A percentile compares a stretch with the other conserved stretches of the same genome.
Evolutionary conservation across 1,140 invertebrate species (phyloP).

Genomic region (Euschistus heros): DNA sequence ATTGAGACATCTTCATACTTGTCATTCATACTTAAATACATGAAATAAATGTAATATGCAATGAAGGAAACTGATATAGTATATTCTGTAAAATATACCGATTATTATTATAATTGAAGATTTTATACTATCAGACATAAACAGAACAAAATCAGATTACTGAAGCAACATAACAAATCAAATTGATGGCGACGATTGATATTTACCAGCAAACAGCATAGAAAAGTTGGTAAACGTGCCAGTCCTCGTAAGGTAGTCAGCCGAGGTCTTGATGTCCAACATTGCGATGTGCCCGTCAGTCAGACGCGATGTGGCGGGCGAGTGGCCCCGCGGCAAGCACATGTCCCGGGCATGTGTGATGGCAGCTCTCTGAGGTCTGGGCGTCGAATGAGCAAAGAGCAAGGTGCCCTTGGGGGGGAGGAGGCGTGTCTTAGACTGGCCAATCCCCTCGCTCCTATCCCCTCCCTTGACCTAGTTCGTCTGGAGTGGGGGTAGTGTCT

Average conservation of each 20-base stretch:
- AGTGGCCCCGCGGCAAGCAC: constrained; percentile 3
- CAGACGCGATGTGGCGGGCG: background rate
- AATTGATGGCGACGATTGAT: no score
- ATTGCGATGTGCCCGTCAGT: constrained; percentile 33
- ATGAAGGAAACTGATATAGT: no score
- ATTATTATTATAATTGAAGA: no score
- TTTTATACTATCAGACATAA: no score
- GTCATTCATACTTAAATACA: no score
- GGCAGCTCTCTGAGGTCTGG: constrained; percentile 15
- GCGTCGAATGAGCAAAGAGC: constrained; percentile 20
- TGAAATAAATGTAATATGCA: no score
- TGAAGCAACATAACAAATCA: no score
- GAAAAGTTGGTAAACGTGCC: constrained; percentile 50
- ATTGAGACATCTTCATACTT: no score
- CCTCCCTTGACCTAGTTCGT: constrained; percentile 6
- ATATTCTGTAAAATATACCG: no score
- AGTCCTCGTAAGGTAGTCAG: constrained; percentile 46
- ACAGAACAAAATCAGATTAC: no score
- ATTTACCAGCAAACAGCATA: constrained; percentile 51
- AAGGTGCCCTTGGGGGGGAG: constrained; percentile 12
- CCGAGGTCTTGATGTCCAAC: constrained; percentile 51
- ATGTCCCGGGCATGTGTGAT: constrained; percentile 18
- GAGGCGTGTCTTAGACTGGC: constrained; percentile 19
- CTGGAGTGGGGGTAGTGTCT: no score
- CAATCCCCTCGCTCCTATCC: constrained; percentile 17